These are phyloP conservation scores for Andrena camellia DNA, from an alignment of 2,888 invertebrate species.

Conservation along the genomic window DNA sequence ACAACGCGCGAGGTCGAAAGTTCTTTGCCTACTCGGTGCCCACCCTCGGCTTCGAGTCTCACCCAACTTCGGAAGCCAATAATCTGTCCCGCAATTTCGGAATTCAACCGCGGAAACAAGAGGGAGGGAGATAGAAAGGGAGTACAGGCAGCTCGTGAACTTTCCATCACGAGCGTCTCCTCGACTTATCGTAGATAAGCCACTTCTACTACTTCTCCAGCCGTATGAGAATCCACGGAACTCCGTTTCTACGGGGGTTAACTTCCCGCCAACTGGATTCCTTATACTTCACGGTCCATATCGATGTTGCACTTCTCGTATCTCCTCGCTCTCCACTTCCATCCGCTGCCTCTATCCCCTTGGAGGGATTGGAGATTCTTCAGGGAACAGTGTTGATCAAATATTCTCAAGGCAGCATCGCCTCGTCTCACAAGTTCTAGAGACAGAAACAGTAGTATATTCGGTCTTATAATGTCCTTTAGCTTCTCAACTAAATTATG, in stretches of 20 bases:
- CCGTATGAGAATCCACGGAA: slow-evolving; percentile 52
- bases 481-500: too few relatives aligned
- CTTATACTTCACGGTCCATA: slow-evolving; percentile 31
- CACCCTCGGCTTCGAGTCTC: slow-evolving; percentile 71
- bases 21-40: slow-evolving; percentile 77
- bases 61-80: slow-evolving; percentile 79
- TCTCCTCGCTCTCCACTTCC: not conserved
- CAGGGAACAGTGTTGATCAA: not conserved
- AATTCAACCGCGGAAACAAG: slow-evolving; percentile 71
- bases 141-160: slow-evolving; percentile 67
- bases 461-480: too few relatives aligned
- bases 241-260: slow-evolving; percentile 35
- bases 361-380: not conserved
- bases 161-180: slow-evolving; percentile 68
- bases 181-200: slow-evolving; percentile 72
- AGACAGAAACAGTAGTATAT: too few relatives aligned
- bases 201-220: slow-evolving; percentile 63
- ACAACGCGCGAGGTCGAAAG: slow-evolving; percentile 78
- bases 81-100: slow-evolving; percentile 80
- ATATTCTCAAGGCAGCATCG: too few relatives aligned
- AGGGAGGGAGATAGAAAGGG: slow-evolving; percentile 54
- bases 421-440: too few relatives aligned
- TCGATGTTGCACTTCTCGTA: slow-evolving; percentile 12
- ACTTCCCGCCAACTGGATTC: slow-evolving; percentile 51
- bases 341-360: not conserved